A percentile compares a stretch with the other conserved stretches of the same genome.
Evolutionary conservation across 2,113 vertebrate genomes (phyloP).

Genomic region (Lagopus leucura): DNA sequence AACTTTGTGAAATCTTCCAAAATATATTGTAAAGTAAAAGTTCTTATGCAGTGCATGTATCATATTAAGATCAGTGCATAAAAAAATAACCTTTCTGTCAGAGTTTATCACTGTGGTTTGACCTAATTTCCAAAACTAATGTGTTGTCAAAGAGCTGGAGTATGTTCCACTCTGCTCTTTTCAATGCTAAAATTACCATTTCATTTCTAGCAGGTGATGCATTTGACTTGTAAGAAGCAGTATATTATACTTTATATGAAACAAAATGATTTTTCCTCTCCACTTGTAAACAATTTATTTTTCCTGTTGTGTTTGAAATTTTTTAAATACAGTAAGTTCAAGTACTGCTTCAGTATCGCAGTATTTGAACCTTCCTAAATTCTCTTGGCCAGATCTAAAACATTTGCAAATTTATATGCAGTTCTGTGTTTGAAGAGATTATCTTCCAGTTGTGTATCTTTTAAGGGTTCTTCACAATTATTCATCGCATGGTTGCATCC

Average conservation of each 20-base stretch:
- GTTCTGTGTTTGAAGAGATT: not conserved
- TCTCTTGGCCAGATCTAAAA: not conserved
- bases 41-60: not conserved
- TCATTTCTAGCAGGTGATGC: not conserved
- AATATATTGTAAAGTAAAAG: not conserved
- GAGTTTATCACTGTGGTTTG: not conserved
- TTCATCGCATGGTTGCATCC: slow-evolving; percentile 12
- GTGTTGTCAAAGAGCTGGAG: not conserved
- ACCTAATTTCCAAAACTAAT: slow-evolving; percentile 3
- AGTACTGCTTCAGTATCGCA: slow-evolving; percentile 31
- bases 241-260: not conserved
- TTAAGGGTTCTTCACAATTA: not conserved
- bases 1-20: slow-evolving; percentile 22
- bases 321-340: not conserved
- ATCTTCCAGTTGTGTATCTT: not conserved
- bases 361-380: slow-evolving; percentile 6
- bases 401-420: not conserved
- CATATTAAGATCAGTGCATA: slow-evolving; percentile 22
- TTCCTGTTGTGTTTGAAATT: not conserved
- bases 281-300: not conserved
- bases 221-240: not conserved
- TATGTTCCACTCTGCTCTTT: not conserved
- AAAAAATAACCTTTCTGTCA: slow-evolving; percentile 23
- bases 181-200: not conserved
- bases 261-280: not conserved